A percentile compares a stretch with the other conserved stretches of the same genome.
These are phyloP conservation scores for Odontocolon sp. DNA, from an alignment of 2,888 invertebrate genomes.

Conservation along the genomic window DNA sequence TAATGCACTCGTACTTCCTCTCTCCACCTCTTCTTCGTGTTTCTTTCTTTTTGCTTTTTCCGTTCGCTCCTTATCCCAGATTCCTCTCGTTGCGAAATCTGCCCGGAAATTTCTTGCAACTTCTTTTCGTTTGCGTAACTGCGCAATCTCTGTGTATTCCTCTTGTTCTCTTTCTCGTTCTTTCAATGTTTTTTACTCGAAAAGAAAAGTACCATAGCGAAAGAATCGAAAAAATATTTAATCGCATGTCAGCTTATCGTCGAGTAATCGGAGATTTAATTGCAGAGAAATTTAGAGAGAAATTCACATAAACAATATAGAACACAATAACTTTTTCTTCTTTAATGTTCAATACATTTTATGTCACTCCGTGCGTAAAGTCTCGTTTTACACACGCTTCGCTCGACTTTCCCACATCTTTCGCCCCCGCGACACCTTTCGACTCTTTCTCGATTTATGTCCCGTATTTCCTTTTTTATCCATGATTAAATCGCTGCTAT, in stretches of 20 bases:
- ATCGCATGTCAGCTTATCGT: conserved; percentile 23
- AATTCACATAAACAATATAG: not conserved
- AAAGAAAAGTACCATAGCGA: not conserved
- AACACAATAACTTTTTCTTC: too few relatives aligned
- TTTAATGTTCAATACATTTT: too few relatives aligned
- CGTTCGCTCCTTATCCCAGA: not conserved
- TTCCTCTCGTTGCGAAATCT: conserved; percentile 24
- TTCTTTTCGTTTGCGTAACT: conserved; percentile 5
- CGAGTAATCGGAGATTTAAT: not conserved
- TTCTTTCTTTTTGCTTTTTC: conserved; percentile 14
- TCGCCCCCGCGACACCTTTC: too few relatives aligned
- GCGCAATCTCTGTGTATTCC: not conserved
- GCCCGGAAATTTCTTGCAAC: not conserved
- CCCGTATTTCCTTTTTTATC: too few relatives aligned
- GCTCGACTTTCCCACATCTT: too few relatives aligned
- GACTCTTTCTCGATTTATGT: too few relatives aligned
- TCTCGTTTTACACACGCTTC: too few relatives aligned
- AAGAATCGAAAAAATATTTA: not conserved
- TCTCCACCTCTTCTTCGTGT: not conserved
- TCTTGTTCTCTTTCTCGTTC: not conserved
- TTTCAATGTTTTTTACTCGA: not conserved
- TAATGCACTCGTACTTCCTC: conserved; percentile 56
- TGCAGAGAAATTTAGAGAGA: not conserved
- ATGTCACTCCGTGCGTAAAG: too few relatives aligned
- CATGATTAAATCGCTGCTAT: too few relatives aligned